These are phyloP conservation scores for Heterocephalus glaber DNA, from an alignment of 2,113 vertebrate species.

Conservation along the genomic window DNA sequence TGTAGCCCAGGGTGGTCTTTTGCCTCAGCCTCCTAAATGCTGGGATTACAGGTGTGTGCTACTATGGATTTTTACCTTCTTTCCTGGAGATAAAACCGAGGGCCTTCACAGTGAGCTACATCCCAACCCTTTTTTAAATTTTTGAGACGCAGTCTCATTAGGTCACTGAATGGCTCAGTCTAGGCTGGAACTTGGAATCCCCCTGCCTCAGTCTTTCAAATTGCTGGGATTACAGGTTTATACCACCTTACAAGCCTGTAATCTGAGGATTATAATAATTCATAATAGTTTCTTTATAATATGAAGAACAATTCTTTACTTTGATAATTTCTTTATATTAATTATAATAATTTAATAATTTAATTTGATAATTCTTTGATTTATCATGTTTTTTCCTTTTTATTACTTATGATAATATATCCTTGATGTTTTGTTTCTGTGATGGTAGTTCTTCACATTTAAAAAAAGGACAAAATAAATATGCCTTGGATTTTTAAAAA, in stretches of 20 bases:
- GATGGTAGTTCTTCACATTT: slow-evolving; percentile 16
- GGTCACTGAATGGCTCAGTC: too few species aligned
- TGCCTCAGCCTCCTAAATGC: background rate
- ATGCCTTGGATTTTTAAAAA: background rate
- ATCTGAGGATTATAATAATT: too few species aligned
- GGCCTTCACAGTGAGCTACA: too few species aligned
- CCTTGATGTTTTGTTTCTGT: background rate
- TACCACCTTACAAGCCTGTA: too few species aligned
- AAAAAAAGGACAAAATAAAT: slow-evolving; percentile 19
- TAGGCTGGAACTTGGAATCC: too few species aligned
- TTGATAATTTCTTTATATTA: background rate
- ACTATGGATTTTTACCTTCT: too few species aligned
- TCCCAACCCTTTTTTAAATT: too few species aligned
- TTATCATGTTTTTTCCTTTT: background rate
- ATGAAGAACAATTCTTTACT: background rate
- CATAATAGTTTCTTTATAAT: too few species aligned
- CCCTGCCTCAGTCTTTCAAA: too few species aligned
- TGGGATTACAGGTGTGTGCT: background rate
- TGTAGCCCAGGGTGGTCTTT: background rate
- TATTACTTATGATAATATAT: background rate
- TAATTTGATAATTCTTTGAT: slow-evolving; percentile 20
- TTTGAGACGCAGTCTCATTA: too few species aligned
- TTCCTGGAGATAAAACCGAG: too few species aligned
- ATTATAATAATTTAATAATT: background rate
- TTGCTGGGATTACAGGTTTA: too few species aligned